phyloP scores from a whole-genome alignment of 1,140 invertebrate species.

The Pseudomyrmex dendroicus region DNA sequence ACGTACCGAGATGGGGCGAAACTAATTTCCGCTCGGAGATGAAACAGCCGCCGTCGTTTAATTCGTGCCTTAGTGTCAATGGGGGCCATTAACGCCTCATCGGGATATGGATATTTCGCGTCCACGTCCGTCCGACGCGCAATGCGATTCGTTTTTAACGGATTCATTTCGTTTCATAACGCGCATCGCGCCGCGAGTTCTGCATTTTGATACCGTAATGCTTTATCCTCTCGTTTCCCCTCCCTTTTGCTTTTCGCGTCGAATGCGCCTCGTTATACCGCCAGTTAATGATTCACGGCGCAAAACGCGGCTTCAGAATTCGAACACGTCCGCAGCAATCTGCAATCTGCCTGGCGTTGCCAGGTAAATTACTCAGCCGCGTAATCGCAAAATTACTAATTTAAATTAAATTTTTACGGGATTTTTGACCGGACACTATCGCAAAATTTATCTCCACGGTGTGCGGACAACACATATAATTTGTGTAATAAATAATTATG shows the following conservation, averaged over 20 bases:
- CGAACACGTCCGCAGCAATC: conserved; percentile 14
- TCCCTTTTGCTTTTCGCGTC: background rate
- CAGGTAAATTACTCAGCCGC: conserved; percentile 8
- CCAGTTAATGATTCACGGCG: conserved; percentile 47
- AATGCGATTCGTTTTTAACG: conserved; percentile 31
- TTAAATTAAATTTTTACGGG: conserved; percentile 40
- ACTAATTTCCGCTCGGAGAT: conserved; percentile 73
- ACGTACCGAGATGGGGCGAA: conserved; percentile 67
- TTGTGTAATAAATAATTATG: background rate
- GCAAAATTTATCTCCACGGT: too few relatives aligned
- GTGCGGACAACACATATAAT: too few relatives aligned
- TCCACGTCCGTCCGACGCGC: background rate
- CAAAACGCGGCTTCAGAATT: conserved; percentile 32
- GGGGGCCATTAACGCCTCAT: conserved; percentile 64
- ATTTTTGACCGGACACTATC: background rate
- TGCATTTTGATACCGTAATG: conserved; percentile 25
- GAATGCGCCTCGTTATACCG: conserved; percentile 36
- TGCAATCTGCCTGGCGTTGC: background rate
- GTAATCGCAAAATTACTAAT: conserved; percentile 45
- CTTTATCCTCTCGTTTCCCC: background rate
- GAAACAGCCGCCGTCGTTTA: conserved; percentile 69
- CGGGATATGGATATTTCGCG: conserved; percentile 51
- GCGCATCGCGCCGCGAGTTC: conserved; percentile 36
- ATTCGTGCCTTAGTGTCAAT: conserved; percentile 70
- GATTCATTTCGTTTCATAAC: conserved; percentile 52